A percentile compares a stretch with the other conserved stretches of the same genome.
These are phyloP conservation scores for Boulengeromyrus knoepffleri DNA, from an alignment of 2,113 vertebrate species.

Conservation along the genomic window DNA sequence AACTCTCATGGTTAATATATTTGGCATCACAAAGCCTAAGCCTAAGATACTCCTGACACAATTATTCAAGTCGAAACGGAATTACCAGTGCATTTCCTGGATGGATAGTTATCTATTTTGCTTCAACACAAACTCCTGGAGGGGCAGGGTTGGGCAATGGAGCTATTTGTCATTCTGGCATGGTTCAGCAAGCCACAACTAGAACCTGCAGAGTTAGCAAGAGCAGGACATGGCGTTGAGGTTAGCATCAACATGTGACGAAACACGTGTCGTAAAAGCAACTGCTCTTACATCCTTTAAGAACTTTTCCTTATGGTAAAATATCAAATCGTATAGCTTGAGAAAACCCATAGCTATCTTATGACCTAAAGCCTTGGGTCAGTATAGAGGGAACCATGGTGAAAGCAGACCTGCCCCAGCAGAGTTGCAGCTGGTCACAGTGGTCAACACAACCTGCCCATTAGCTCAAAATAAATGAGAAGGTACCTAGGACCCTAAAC, in stretches of 20 bases:
- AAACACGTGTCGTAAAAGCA: not conserved
- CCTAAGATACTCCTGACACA: not conserved
- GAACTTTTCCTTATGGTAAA: not conserved
- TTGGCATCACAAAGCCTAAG: not conserved
- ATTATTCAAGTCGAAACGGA: not conserved
- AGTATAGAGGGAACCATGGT: not conserved
- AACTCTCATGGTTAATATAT: not conserved
- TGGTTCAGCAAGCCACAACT: not conserved
- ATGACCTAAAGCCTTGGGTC: not conserved
- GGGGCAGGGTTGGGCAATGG: not conserved
- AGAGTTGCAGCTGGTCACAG: conserved; percentile 19
- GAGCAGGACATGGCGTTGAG: not conserved
- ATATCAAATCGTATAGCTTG: not conserved
- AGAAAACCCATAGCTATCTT: not conserved
- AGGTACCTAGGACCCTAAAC: conserved; percentile 7
- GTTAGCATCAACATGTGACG: not conserved
- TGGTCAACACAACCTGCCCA: conserved; percentile 15
- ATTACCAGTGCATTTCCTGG: not conserved
- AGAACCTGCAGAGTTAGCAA: not conserved
- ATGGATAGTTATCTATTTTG: not conserved
- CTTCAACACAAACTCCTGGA: not conserved
- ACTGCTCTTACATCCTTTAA: not conserved
- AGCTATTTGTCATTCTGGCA: not conserved
- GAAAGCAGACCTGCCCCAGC: not conserved
- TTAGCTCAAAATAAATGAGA: conserved; percentile 52